These are phyloP conservation scores for Amblyjoppa proteus DNA, from an alignment of 2,888 invertebrate species.

Conservation along the genomic window DNA sequence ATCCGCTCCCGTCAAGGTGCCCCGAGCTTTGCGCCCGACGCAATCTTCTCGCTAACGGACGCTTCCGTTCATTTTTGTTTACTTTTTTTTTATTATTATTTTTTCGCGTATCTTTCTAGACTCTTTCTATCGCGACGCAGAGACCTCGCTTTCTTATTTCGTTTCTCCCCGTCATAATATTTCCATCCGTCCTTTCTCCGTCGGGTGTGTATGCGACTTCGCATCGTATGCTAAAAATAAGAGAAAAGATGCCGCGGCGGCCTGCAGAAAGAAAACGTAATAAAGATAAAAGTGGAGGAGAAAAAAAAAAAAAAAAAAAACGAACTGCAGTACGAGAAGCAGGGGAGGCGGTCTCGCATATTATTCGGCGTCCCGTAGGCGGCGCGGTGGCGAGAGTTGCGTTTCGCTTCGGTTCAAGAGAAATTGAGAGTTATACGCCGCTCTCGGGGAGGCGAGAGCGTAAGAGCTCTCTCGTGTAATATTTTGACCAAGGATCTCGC, in stretches of 20 bases:
- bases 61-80: slow-evolving; percentile 15
- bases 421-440: slow-evolving; percentile 60
- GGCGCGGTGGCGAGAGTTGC: slow-evolving; percentile 28
- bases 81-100: slow-evolving; percentile 6
- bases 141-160: slow-evolving; percentile 76
- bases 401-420: slow-evolving; percentile 54
- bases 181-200: slow-evolving; percentile 21
- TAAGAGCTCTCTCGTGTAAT: slow-evolving; percentile 29
- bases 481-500: slow-evolving; percentile 35
- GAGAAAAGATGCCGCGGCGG: not conserved
- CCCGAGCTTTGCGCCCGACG: slow-evolving; percentile 38
- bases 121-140: slow-evolving; percentile 64
- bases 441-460: slow-evolving; percentile 40
- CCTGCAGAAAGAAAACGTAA: slow-evolving; percentile 40
- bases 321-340: slow-evolving; percentile 25
- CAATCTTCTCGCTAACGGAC: slow-evolving; percentile 32
- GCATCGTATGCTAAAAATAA: slow-evolving; percentile 12
- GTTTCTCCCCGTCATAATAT: slow-evolving; percentile 42
- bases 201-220: slow-evolving; percentile 25
- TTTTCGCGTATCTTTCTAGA: slow-evolving; percentile 16
- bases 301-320: slow-evolving; percentile 14
- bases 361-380: slow-evolving; percentile 61
- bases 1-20: slow-evolving; percentile 53
- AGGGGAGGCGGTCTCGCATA: slow-evolving; percentile 47
- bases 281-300: slow-evolving; percentile 40